Percentiles rank a stretch among this genome's conserved stretches.
Evolutionary conservation across 2,888 invertebrate species (phyloP).

Genomic region (Epinotia ramella): DNA sequence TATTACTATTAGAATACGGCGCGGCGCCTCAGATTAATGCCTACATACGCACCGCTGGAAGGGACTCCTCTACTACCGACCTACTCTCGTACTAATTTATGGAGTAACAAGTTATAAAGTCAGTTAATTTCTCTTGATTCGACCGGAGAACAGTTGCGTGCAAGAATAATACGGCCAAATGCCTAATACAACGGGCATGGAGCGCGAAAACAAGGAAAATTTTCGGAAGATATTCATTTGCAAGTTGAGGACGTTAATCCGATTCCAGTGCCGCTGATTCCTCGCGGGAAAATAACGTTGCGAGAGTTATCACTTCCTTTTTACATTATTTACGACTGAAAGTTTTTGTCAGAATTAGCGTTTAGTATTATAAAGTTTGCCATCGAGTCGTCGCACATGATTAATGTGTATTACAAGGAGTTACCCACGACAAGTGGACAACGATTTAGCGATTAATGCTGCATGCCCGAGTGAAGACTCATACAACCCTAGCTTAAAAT

Average conservation of each 20-base stretch:
- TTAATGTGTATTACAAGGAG: neutral
- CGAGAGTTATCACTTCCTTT: constrained; percentile 39
- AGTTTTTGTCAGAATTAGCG: constrained; percentile 17
- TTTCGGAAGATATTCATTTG: constrained; percentile 33
- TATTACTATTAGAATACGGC: too few relatives aligned
- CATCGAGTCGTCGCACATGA: neutral
- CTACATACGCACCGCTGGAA: too few relatives aligned
- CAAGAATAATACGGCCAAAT: neutral
- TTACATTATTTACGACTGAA: constrained; percentile 34
- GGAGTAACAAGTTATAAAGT: too few relatives aligned
- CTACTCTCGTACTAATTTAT: too few relatives aligned
- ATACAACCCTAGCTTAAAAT: neutral
- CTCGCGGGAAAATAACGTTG: constrained; percentile 17
- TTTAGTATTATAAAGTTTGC: neutral
- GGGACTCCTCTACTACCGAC: too few relatives aligned
- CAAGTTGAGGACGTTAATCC: constrained; percentile 24
- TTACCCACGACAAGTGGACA: neutral
- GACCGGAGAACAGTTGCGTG: too few relatives aligned
- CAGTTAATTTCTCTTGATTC: too few relatives aligned
- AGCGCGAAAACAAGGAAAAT: constrained; percentile 8
- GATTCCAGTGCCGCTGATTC: constrained; percentile 6
- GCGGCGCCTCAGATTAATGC: too few relatives aligned
- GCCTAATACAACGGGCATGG: neutral
- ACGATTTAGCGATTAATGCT: neutral
- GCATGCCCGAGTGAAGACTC: neutral